phyloP scores from a whole-genome alignment of 2,113 vertebrate genomes.

The Microcebus murinus region DNA sequence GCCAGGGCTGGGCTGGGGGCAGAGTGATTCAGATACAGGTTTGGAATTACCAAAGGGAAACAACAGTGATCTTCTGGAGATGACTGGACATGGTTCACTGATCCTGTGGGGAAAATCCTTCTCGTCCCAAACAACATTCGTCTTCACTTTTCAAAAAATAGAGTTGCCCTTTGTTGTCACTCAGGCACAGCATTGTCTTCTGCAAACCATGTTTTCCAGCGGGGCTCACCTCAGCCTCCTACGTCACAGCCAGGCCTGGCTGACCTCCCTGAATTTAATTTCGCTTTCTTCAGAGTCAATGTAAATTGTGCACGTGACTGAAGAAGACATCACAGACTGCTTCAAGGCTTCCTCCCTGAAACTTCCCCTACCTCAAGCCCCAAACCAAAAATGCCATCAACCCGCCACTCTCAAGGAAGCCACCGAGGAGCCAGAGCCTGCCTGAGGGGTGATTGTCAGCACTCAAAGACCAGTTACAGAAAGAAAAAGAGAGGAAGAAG shows the following conservation, averaged over 20 bases:
- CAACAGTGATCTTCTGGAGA: neutral
- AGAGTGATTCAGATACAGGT: neutral
- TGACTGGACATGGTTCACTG: neutral
- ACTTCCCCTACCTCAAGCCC: conserved; percentile 51
- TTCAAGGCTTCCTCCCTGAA: conserved; percentile 32
- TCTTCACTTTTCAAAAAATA: neutral
- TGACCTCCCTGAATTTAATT: neutral
- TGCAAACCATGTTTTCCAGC: neutral
- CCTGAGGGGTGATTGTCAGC: neutral
- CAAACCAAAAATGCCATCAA: conserved; percentile 44
- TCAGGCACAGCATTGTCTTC: neutral
- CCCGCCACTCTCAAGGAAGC: conserved; percentile 61
- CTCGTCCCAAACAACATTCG: neutral
- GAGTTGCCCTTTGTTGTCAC: neutral
- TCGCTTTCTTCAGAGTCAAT: neutral
- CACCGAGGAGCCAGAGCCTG: neutral
- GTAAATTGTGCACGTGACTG: neutral
- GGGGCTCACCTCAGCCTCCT: neutral
- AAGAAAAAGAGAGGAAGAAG: neutral
- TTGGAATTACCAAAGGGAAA: neutral
- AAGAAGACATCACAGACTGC: conserved; percentile 40
- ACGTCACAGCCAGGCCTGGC: neutral
- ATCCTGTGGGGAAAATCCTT: neutral
- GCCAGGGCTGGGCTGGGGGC: neutral
- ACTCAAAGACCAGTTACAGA: conserved; percentile 43